Evolutionary conservation across 2,888 invertebrate species (phyloP).

Genomic region (Xanthorhoe spadicearia): DNA sequence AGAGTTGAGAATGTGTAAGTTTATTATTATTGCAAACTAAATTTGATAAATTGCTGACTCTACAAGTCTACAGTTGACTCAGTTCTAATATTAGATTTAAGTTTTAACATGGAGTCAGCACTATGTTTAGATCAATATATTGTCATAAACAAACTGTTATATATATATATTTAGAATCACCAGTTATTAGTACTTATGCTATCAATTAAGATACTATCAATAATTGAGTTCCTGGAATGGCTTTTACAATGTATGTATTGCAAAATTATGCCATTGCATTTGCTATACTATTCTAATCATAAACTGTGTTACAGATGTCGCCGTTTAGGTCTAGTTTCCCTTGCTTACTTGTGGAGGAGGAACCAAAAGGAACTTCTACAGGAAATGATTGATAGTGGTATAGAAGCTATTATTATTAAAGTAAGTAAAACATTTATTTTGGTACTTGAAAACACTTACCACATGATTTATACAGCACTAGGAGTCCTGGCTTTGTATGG

Average conservation of each 20-base stretch:
- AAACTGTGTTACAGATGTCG: constrained; percentile 88
- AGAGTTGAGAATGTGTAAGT: constrained; percentile 98
- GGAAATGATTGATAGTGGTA: constrained; percentile 97
- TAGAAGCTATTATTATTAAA: constrained; percentile 98
- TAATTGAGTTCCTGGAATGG: no score
- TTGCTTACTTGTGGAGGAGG: constrained; percentile 98
- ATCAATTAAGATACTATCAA: no score
- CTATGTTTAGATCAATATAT: no score
- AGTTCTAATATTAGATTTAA: no score
- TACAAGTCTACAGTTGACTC: no score
- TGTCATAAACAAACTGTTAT: no score
- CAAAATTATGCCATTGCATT: background rate
- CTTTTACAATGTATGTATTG: no score
- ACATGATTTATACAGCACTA: background rate
- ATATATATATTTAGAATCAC: no score
- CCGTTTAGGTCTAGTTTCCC: constrained; percentile 93
- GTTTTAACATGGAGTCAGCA: no score
- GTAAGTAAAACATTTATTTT: constrained; percentile 74
- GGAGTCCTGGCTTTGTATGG: no score
- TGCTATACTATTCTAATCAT: background rate
- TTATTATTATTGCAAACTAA: background rate
- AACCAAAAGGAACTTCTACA: constrained; percentile 96
- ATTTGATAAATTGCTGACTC: no score
- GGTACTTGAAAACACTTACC: background rate
- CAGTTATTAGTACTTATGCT: no score